These are phyloP conservation scores for Nesogale talazaci DNA, from an alignment of 2,113 vertebrate genomes.

Conservation along the genomic window DNA sequence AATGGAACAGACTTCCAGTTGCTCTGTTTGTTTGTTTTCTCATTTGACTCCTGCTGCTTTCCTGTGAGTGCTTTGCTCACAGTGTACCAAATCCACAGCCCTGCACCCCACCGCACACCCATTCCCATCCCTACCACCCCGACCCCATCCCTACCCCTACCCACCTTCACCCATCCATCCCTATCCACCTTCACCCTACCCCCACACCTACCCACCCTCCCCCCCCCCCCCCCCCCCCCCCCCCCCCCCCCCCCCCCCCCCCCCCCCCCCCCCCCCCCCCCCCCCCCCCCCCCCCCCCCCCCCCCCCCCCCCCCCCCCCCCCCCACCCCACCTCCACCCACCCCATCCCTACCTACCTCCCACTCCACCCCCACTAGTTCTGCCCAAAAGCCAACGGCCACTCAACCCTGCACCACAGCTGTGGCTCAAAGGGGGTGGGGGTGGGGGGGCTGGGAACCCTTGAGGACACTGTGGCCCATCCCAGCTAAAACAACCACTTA, in stretches of 20 bases:
- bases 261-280: neutral
- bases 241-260: neutral
- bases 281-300: no score
- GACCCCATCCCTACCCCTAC: neutral
- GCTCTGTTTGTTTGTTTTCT: slow-evolving; percentile 48
- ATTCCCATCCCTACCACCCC: no score
- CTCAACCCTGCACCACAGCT: neutral
- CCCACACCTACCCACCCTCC: neutral
- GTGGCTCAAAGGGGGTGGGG: slow-evolving; percentile 4
- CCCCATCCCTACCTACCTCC: no score
- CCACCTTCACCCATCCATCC: neutral
- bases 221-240: no score
- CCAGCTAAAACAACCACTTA: slow-evolving; percentile 14
- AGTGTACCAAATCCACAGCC: slow-evolving; percentile 30
- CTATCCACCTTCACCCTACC: neutral
- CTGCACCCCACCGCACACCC: neutral
- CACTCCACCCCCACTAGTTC: neutral
- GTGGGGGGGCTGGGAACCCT: neutral
- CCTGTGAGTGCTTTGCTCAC: slow-evolving; percentile 40
- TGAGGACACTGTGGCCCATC: neutral
- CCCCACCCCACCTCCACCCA: neutral
- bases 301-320: neutral
- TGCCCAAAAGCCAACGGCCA: neutral
- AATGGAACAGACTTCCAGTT: slow-evolving; percentile 50
- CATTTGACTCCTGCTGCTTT: slow-evolving; percentile 49